Evolutionary conservation across 2,797 vertebrate genomes (phyloP).

Genomic region (Monodelphis domestica): DNA sequence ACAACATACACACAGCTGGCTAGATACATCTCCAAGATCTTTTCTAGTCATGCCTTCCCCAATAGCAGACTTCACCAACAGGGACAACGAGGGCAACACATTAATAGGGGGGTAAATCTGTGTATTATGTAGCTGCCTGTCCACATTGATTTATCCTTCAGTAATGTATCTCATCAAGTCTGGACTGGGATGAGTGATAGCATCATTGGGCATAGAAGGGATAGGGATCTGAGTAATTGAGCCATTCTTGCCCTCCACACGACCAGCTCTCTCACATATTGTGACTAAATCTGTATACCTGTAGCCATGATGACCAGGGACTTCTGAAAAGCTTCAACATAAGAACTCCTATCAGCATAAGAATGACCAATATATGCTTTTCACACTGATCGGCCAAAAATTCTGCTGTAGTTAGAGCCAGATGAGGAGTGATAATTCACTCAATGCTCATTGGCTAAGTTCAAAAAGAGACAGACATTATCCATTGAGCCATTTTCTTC

Average conservation of each 20-base stretch:
- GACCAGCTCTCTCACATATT: slow-evolving; percentile 90
- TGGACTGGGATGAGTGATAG: slow-evolving; percentile 93
- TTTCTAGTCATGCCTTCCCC: slow-evolving; percentile 94
- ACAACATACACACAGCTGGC: slow-evolving; percentile 93
- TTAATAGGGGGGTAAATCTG: slow-evolving; percentile 95
- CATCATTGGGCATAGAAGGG: slow-evolving; percentile 93
- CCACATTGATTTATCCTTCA: slow-evolving; percentile 92
- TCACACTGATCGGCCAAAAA: slow-evolving; percentile 93
- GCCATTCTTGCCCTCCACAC: slow-evolving; percentile 90
- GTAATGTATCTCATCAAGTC: slow-evolving; percentile 93
- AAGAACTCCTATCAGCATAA: slow-evolving; percentile 94
- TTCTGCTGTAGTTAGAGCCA: slow-evolving; percentile 90
- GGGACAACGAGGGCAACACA: slow-evolving; percentile 91
- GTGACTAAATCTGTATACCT: slow-evolving; percentile 92
- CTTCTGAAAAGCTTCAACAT: slow-evolving; percentile 91
- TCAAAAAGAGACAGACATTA: slow-evolving; percentile 91
- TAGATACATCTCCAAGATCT: slow-evolving; percentile 92
- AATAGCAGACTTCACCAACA: too few species aligned
- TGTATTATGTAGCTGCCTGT: slow-evolving; percentile 91
- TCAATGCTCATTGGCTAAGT: slow-evolving; percentile 92
- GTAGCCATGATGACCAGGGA: slow-evolving; percentile 90
- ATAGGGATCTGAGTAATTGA: slow-evolving; percentile 93
- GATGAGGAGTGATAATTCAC: slow-evolving; percentile 91
- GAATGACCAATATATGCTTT: slow-evolving; percentile 91
- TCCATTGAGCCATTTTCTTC: slow-evolving; percentile 94